These are phyloP conservation scores for Cynaeus angustus DNA, from an alignment of 2,888 invertebrate genomes.

Conservation along the genomic window DNA sequence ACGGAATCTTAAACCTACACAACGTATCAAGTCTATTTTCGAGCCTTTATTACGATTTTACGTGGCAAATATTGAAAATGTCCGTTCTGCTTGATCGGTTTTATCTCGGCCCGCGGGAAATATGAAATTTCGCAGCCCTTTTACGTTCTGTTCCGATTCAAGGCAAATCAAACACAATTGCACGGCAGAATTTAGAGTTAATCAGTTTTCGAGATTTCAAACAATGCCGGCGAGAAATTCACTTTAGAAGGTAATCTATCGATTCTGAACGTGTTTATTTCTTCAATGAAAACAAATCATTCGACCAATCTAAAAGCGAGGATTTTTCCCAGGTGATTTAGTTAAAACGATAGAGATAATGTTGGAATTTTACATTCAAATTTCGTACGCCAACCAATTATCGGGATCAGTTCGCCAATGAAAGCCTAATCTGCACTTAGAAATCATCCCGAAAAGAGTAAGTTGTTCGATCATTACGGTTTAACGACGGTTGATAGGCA, in stretches of 20 bases:
- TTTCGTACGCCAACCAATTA: conserved; percentile 49
- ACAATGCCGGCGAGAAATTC: conserved; percentile 19
- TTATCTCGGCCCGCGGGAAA: conserved; percentile 22
- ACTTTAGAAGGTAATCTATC: conserved; percentile 21
- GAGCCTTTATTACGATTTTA: conserved; percentile 16
- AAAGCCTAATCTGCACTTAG: conserved; percentile 10
- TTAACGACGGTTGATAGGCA: background rate
- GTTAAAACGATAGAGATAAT: conserved; percentile 62
- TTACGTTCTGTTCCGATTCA: conserved; percentile 10
- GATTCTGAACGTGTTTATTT: conserved; percentile 43
- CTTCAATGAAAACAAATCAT: conserved; percentile 58
- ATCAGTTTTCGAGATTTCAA: conserved; percentile 35
- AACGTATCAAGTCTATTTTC: conserved; percentile 7
- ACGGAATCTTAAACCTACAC: conserved; percentile 13
- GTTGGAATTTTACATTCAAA: conserved; percentile 53
- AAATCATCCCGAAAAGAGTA: conserved; percentile 12
- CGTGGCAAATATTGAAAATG: conserved; percentile 23
- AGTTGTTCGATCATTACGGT: background rate
- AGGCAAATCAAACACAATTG: conserved; percentile 12
- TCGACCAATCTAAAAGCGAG: conserved; percentile 58
- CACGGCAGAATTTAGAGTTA: conserved; percentile 18
- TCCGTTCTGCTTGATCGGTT: conserved; percentile 3
- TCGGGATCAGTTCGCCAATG: conserved; percentile 46
- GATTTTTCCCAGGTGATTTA: conserved; percentile 65
- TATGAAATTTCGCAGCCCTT: conserved; percentile 24